Percentiles rank a stretch among this genome's conserved stretches.
phyloP scores from a whole-genome alignment of 2,113 vertebrate species.

The Salminus brasiliensis region DNA sequence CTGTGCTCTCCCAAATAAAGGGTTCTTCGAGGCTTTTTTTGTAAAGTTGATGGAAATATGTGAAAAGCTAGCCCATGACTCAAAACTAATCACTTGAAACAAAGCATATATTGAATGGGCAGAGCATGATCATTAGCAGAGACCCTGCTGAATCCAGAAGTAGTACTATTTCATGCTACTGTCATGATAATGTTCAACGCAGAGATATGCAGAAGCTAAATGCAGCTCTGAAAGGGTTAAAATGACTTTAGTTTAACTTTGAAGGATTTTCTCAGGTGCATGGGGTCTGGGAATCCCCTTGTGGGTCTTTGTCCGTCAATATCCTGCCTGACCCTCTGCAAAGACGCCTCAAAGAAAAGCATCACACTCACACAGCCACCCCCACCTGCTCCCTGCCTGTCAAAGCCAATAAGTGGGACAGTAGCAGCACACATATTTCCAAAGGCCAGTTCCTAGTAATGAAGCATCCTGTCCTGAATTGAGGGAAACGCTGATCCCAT shows the following conservation, averaged over 20 bases:
- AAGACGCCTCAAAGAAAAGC: conserved; percentile 1
- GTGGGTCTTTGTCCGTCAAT: conserved; percentile 42
- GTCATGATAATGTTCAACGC: background rate
- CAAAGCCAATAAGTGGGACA: background rate
- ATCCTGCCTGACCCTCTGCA: conserved; percentile 45
- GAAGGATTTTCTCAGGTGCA: conserved; percentile 37
- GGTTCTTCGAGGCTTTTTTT: too few relatives aligned
- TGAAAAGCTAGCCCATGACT: too few relatives aligned
- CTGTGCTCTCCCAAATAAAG: too few relatives aligned
- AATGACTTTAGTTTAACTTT: conserved; percentile 22
- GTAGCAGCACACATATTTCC: conserved; percentile 5
- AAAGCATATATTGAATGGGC: too few relatives aligned
- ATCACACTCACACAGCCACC: conserved; percentile 27
- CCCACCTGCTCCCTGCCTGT: conserved; percentile 15
- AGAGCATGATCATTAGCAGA: too few relatives aligned
- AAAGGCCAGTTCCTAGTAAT: conserved; percentile 34
- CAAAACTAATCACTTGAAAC: too few relatives aligned
- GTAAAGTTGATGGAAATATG: too few relatives aligned
- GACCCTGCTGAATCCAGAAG: too few relatives aligned
- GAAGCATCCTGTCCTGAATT: conserved; percentile 17
- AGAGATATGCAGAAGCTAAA: background rate
- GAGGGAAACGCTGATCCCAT: conserved; percentile 31
- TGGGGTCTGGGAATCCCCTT: conserved; percentile 36
- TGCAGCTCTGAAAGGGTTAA: background rate
- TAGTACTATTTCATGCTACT: background rate